Conservation (phyloP, 2,888 invertebrate species). For the Luffia ferchaultella region DNA sequence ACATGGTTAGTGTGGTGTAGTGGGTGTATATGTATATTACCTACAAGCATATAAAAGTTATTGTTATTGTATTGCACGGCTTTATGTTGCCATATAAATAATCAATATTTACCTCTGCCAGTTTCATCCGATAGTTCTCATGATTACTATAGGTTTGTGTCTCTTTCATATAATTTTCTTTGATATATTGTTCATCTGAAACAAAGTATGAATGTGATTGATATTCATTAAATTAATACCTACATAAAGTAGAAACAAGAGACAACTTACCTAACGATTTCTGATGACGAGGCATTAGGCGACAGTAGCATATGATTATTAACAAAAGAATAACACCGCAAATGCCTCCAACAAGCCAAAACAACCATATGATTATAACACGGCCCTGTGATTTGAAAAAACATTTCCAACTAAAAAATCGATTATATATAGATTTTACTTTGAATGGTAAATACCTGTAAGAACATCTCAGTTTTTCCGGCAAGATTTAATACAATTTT, state of each 20-base stretch:
- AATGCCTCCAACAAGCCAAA: conserved; percentile 68
- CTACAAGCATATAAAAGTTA: too few relatives aligned
- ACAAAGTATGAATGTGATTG: too few relatives aligned
- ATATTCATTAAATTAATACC: too few relatives aligned
- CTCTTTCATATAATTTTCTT: conserved; percentile 52
- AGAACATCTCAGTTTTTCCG: not conserved
- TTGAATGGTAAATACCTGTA: conserved; percentile 10
- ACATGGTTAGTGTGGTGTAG: too few relatives aligned
- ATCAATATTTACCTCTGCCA: conserved; percentile 51
- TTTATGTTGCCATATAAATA: too few relatives aligned
- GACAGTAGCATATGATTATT: conserved; percentile 72
- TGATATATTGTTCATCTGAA: conserved; percentile 54
- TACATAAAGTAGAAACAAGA: not conserved
- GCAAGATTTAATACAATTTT: not conserved
- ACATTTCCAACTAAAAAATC: conserved; percentile 6
- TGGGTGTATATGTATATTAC: too few relatives aligned
- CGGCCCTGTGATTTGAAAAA: conserved; percentile 43
- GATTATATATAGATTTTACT: conserved; percentile 1
- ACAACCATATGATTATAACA: conserved; percentile 61
- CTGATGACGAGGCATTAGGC: conserved; percentile 74
- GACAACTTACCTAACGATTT: conserved; percentile 69
- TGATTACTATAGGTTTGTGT: conserved; percentile 46
- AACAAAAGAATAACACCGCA: conserved; percentile 71
- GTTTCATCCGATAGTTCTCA: conserved; percentile 46
- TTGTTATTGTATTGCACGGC: too few relatives aligned